These are phyloP conservation scores for Ephydatia muelleri DNA, from an alignment of 37 sponge, comb jelly and placozoan species.

Conservation along the genomic window DNA sequence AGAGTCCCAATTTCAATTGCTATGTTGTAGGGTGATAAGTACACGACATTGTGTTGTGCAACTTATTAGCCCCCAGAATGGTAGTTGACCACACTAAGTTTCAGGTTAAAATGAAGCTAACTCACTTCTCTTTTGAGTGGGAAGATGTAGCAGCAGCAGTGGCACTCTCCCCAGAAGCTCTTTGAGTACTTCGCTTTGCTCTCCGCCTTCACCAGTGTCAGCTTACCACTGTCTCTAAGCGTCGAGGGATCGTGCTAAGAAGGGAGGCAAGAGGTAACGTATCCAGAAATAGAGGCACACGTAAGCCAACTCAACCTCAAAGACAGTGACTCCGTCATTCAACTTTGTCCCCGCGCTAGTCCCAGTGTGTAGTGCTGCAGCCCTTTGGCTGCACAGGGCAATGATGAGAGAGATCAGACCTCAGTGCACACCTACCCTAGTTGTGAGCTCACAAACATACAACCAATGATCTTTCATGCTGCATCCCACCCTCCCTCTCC, in stretches of 20 bases:
- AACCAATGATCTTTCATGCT: neutral
- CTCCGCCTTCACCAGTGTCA: neutral
- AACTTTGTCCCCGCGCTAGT: neutral
- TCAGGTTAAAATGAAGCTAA: no score
- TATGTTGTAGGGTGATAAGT: no score
- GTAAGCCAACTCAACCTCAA: neutral
- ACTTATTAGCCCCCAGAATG: no score
- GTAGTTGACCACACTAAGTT: no score
- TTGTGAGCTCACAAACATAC: neutral
- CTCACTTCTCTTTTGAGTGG: slow-evolving; percentile 1
- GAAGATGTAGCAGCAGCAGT: neutral
- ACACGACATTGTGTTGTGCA: no score
- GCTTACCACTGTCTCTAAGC: neutral
- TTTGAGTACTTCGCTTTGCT: neutral
- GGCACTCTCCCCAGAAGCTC: neutral
- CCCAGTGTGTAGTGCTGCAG: neutral
- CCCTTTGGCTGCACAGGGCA: neutral
- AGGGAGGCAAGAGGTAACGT: neutral
- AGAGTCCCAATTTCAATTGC: neutral
- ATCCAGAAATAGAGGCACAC: no score
- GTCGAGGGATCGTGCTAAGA: neutral
- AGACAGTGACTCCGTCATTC: neutral
- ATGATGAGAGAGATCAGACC: neutral
- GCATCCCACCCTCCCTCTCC: neutral
- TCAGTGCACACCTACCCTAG: no score